Conservation (phyloP, 2,888 invertebrate species). For the Diaperis boleti region DNA sequence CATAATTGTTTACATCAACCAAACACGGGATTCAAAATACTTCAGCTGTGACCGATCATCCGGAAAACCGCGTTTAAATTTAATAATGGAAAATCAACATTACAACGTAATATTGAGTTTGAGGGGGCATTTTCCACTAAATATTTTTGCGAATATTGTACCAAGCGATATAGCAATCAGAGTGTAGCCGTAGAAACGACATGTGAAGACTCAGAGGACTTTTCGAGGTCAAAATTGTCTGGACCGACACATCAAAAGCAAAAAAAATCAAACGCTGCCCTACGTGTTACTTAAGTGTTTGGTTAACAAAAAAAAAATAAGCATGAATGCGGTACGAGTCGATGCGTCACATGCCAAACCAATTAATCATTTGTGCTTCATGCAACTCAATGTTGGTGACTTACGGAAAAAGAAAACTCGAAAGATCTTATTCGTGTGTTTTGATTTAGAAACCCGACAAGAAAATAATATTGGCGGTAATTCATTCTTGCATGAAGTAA, state of each 20-base stretch:
- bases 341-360: constrained; percentile 13
- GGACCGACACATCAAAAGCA: constrained; percentile 13
- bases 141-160: constrained; percentile 32
- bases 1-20: constrained; percentile 14
- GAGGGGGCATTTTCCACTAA: constrained; percentile 12
- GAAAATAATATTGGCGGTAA: background rate
- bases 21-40: background rate
- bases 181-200: background rate
- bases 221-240: constrained; percentile 19
- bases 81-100: constrained; percentile 25
- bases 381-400: constrained; percentile 11
- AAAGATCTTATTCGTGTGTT: constrained; percentile 1
- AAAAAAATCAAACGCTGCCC: constrained; percentile 23
- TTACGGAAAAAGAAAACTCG: too few species aligned
- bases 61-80: constrained; percentile 13
- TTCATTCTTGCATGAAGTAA: constrained; percentile 18
- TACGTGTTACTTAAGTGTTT: constrained; percentile 18
- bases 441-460: constrained; percentile 11
- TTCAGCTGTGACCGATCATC: constrained; percentile 3
- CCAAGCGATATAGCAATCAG: background rate
- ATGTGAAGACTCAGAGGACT: constrained; percentile 7
- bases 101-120: constrained; percentile 37
- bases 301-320: background rate
- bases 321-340: background rate
- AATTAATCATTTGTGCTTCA: constrained; percentile 31